phyloP scores from a whole-genome alignment of 2,888 invertebrate genomes.

The Malacosoma neustria region DNA sequence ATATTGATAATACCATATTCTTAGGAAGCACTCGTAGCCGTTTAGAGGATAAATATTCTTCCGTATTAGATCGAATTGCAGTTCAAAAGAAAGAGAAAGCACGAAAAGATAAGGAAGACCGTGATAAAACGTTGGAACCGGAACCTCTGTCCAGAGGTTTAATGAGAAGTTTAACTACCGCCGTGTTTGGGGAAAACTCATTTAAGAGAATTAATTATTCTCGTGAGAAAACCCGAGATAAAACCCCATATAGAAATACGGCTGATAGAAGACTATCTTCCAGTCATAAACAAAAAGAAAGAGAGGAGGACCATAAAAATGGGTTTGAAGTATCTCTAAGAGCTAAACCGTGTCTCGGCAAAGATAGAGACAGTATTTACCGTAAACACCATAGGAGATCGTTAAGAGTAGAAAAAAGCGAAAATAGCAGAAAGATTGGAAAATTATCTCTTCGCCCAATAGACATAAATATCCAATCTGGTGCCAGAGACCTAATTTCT shows the following conservation, averaged over 20 bases:
- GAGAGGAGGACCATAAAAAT: conserved; percentile 51
- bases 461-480: conserved; percentile 63
- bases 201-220: conserved; percentile 70
- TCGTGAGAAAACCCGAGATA: conserved; percentile 75
- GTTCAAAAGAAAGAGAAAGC: conserved; percentile 72
- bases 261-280: conserved; percentile 55
- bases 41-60: conserved; percentile 86
- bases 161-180: conserved; percentile 82
- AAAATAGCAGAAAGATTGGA: conserved; percentile 57
- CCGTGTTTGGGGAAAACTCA: conserved; percentile 80
- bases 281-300: conserved; percentile 45
- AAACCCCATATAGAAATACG: conserved; percentile 77
- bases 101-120: conserved; percentile 68
- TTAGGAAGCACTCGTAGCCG: conserved; percentile 78
- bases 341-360: conserved; percentile 46
- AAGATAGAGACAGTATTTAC: conserved; percentile 68
- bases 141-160: conserved; percentile 66
- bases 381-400: conserved; percentile 72
- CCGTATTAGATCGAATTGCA: conserved; percentile 82
- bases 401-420: conserved; percentile 78
- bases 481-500: conserved; percentile 69
- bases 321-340: conserved; percentile 43
- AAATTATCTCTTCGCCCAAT: conserved; percentile 71
- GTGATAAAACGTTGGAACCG: conserved; percentile 83
- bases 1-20: conserved; percentile 46